Evolutionary conservation across 2,797 vertebrate genomes (phyloP).

Genomic region (Cynodonichthys magdalenae): DNA sequence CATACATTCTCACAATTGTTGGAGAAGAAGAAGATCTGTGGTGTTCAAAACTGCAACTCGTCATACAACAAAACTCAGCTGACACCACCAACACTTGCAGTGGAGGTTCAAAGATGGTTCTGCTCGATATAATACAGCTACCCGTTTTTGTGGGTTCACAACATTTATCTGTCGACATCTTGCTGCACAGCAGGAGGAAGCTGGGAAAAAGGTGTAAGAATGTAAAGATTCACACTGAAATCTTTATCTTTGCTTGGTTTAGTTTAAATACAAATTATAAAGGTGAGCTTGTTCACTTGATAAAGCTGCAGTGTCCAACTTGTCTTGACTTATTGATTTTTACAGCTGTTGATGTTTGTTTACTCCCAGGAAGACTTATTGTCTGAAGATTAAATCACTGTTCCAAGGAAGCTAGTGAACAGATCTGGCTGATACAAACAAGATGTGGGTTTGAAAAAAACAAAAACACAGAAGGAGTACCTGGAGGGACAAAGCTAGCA

Average conservation of each 20-base stretch:
- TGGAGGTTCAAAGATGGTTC: constrained; percentile 34
- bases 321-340: constrained; percentile 52
- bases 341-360: constrained; percentile 47
- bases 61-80: constrained; percentile 19
- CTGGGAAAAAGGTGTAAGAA: background rate
- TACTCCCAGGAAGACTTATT: constrained; percentile 28
- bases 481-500: background rate
- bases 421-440: constrained; percentile 5
- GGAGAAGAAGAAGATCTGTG: background rate
- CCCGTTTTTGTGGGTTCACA: background rate
- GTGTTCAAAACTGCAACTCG: constrained; percentile 19
- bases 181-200: background rate
- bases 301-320: constrained; percentile 23
- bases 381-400: constrained; percentile 24
- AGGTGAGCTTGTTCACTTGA: constrained; percentile 18
- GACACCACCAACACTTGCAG: constrained; percentile 25
- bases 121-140: constrained; percentile 21
- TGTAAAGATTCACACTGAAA: background rate
- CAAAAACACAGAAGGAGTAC: background rate
- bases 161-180: background rate
- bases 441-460: background rate
- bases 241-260: background rate
- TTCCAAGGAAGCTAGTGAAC: constrained; percentile 5
- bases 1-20: constrained; percentile 25
- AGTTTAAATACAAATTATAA: constrained; percentile 9